Base-by-base conservation (phyloP, 2,888 invertebrate species). In the Drosophila longiperda region DNA sequence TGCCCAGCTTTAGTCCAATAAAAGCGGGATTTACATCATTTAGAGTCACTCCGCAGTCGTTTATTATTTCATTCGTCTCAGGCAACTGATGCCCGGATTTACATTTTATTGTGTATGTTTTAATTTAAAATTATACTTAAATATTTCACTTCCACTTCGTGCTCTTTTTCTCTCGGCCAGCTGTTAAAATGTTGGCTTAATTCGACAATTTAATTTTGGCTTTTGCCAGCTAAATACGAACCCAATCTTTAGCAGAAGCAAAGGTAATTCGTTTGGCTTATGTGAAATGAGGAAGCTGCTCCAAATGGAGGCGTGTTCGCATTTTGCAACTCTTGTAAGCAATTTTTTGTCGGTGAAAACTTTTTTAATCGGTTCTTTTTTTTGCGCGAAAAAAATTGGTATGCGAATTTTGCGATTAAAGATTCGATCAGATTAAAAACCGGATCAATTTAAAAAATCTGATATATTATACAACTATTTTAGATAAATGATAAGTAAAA, bases 51-150 rank as follows among this genome's bases (percentile, higher is more conserved):
- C 68, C 58, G 48, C 72, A 59, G 73, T 73, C 82, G 73, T 78
- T 88, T 80, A 88, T 88, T 83, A 85, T 90, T 78, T 78, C 60
- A 58, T 80, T 66, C 50, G 58, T 57, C 60, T 63, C 32, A 8
- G 53, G 20, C 2, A 38, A 26, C 59, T 26, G 34, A 58, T 5
- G 33, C 57, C 32, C 49, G 49, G 80, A 82, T 82, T 85, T 87
- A 82, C 80, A 89, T 86, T 89, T 89, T 84, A 87, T 85, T 87
- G 88, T 89, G 78, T 87, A 86, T 85, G 85, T 87, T 86, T 86
- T 84, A 87, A 86, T 87, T 89, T 82, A 74, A 84, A 80, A 82
- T 87, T 77, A 75, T 87, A 73, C 64, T 63, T 69, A 45, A 36
- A 34, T 63, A 34, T 45, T 62, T 42, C 2, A 15, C 49, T 38